These are phyloP conservation scores for Helarctos malayanus DNA, from an alignment of 2,797 vertebrate species.

Conservation along the genomic window DNA sequence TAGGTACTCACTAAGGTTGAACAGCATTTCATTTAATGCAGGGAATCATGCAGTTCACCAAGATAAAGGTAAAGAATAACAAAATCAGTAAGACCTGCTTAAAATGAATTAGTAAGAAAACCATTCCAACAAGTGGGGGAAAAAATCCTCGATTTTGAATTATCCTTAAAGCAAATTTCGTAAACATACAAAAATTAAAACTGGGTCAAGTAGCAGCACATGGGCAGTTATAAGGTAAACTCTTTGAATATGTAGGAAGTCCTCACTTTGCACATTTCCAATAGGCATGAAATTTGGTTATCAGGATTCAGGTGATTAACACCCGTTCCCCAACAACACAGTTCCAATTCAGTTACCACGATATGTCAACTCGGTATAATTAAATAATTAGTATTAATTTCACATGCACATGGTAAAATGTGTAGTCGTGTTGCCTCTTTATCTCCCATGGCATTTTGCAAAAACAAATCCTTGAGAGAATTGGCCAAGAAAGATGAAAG, in stretches of 20 bases:
- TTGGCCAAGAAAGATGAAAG: background rate
- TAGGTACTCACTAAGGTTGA: background rate
- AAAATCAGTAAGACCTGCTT: background rate
- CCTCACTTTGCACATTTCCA: background rate
- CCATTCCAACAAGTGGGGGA: background rate
- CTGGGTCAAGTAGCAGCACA: background rate
- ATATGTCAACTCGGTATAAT: background rate
- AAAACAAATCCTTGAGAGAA: background rate
- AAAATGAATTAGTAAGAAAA: slow-evolving; percentile 33
- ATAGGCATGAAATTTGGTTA: background rate
- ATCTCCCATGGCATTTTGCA: background rate
- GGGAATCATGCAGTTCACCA: background rate
- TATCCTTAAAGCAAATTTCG: background rate
- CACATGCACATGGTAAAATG: background rate
- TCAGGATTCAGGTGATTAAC: background rate
- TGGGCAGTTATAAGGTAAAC: background rate
- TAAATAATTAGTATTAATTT: background rate
- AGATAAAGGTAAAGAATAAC: background rate
- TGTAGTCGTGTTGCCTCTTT: background rate
- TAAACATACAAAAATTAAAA: background rate
- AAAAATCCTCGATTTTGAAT: background rate
- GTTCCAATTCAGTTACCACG: background rate
- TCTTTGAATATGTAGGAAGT: background rate
- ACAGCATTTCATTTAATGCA: slow-evolving; percentile 2
- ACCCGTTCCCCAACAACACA: background rate